These are phyloP conservation scores for Microhierax caerulescens DNA, from an alignment of 2,797 vertebrate species.

Conservation along the genomic window DNA sequence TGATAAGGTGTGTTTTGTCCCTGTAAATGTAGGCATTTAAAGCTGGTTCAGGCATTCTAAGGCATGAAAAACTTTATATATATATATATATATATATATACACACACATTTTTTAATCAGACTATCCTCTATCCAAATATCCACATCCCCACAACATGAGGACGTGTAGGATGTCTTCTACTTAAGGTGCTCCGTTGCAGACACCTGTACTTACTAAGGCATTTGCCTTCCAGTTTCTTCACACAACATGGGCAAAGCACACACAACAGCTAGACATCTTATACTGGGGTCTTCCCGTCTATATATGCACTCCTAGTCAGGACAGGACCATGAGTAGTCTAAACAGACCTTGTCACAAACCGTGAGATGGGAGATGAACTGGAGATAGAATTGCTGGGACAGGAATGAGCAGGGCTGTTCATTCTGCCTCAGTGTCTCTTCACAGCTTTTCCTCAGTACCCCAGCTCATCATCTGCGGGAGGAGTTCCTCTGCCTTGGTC, in stretches of 20 bases:
- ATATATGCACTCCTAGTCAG: not conserved
- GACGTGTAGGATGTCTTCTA: not conserved
- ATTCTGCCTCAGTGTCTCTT: not conserved
- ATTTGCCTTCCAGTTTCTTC: not conserved
- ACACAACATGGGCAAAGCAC: not conserved
- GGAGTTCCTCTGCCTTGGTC: not conserved
- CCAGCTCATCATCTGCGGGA: rapidly evolving
- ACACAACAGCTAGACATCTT: not conserved
- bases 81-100: too few relatives aligned
- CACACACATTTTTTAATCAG: not conserved
- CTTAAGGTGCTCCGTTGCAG: not conserved
- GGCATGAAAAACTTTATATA: not conserved
- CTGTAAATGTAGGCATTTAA: not conserved
- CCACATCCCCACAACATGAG: not conserved
- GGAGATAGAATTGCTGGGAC: not conserved
- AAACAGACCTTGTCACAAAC: not conserved
- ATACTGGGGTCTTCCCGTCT: not conserved
- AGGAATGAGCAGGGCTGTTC: not conserved
- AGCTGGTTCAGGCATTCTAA: not conserved
- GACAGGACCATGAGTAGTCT: not conserved
- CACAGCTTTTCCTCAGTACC: not conserved
- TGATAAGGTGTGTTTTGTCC: not conserved
- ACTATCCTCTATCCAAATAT: not conserved
- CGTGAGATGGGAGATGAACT: not conserved
- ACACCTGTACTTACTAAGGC: not conserved